Base-by-base conservation (phyloP, 2,797 vertebrate genomes). In the Periophthalmus magnuspinnatus region DNA sequence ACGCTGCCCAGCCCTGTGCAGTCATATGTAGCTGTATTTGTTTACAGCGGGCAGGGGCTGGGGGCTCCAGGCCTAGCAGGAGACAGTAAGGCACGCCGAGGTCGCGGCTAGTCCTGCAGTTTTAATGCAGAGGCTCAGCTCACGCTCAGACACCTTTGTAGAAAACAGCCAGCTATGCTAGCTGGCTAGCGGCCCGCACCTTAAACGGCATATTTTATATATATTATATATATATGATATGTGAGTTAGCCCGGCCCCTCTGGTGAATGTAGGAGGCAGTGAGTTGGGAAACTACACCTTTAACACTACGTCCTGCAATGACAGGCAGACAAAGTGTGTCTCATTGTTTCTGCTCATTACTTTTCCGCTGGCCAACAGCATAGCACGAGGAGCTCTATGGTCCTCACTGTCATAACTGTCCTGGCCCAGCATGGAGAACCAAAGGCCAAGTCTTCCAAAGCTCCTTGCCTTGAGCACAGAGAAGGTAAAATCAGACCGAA, bases 201-300 rank as follows among this genome's bases (percentile, higher is more conserved):
- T 84, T 81, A 86, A 89, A 93, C 73, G 90, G 90, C 93, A 93
- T 93, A 93, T 93, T 93, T 94, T 93, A 93, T 94, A 93, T 94
- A 94, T 94, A 94, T 94, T 93, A 91, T 94, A 94, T 94, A 94
- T 94, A 94, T 94, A 93, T 93, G 93, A 93, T 94, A 94, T 93
- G 92, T 93, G 93, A 94, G 93, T 94, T 93, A 94, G 90, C 93
- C 93, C 90, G 90, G 92, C 91, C 91, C 92, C 91, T 93, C 86
- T 14, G 80, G 81, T 84, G 86, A 84, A 84, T 68, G 88, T 72
- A 77, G 72, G 82, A 80, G 86, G 81, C 76, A 80, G 76, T 17
- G 75, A 83, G 80, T 59, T 60, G 45, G 81, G 71, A 70, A 68
- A 69, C 75, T 69, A 14, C 48, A 82, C 65, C 78, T 70, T 66